phyloP scores from a whole-genome alignment of 2,797 vertebrate genomes.

The Crypturellus tataupa region DNA sequence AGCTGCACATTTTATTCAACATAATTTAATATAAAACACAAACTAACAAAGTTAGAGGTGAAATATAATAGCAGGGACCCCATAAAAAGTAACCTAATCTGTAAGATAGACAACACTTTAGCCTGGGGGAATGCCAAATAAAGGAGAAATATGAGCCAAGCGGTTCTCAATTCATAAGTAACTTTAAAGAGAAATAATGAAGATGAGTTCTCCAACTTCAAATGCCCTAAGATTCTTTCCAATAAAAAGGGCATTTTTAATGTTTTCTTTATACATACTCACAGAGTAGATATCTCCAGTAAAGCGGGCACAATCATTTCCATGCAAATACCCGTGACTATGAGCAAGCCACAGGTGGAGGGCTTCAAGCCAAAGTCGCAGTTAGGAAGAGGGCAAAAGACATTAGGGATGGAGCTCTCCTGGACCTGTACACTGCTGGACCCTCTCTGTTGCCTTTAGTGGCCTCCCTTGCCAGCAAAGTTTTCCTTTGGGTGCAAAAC shows the following conservation, averaged over 20 bases:
- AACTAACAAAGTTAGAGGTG: constrained; percentile 79
- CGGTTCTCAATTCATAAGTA: constrained; percentile 74
- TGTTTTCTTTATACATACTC: neutral
- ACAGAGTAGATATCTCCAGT: neutral
- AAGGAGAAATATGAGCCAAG: constrained; percentile 76
- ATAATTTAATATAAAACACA: constrained; percentile 79
- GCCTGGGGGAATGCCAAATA: constrained; percentile 75
- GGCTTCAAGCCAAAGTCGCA: neutral
- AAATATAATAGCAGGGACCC: constrained; percentile 75
- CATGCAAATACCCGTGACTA: neutral
- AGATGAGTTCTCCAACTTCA: constrained; percentile 72
- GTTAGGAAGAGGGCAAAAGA: neutral
- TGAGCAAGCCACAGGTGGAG: neutral
- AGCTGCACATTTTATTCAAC: constrained; percentile 69
- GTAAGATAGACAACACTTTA: constrained; percentile 77
- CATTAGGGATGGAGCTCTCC: neutral
- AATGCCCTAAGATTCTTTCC: constrained; percentile 57
- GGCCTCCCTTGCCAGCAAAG: neutral
- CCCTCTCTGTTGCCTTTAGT: rapidly evolving
- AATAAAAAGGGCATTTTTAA: neutral
- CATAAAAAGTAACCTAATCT: constrained; percentile 74
- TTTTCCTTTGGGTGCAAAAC: rapidly evolving
- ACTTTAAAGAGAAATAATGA: constrained; percentile 81
- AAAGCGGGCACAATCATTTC: neutral
- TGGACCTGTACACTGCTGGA: neutral